Evolutionary conservation across 2,113 vertebrate genomes (phyloP), one percentile per base, ranked within the genome.

Genomic region (Peromyscus leucopus): DNA sequence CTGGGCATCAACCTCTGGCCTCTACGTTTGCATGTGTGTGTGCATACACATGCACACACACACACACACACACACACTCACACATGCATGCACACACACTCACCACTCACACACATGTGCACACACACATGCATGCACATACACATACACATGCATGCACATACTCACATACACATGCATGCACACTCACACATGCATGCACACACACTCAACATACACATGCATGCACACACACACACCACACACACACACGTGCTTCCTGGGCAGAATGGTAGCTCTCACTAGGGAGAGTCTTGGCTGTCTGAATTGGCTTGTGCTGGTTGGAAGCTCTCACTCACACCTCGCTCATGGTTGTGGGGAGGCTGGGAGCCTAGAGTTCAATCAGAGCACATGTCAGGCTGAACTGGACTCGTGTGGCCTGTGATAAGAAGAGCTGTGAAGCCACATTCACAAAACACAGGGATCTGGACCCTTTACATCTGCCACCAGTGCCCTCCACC

Each of bases 401-500:
- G 11, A 48, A 24, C 51, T 33, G 22, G 59, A 26, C 1, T 26
- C 46, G 2, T 2, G 0, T 4, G 7, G n/a, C 0, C 46, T 31
- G 21, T 0, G 13, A 4, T 2, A 10, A 74, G 79, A 51, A n/a
- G 83, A 57, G 4, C 28, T 63, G 5, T 11, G 78, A 31, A 42
- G 7, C 15, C 55, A 5, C 33, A 42, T 0, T 22, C 69, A 65
- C 21, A 13, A 28, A 55, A 28, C 28, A 46, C 26, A 11, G 72
- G 78, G 22, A 1, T 36, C 46, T 17, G 48, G 17, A 57, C 17
- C 22, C 33, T 9, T 0, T 1, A 24, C 7, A n/a, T 61, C 21
- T 1, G 24, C 26, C n/a, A 0, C 22, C 3, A 28, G 22, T 3
- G 31, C n/a, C 24, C 2, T 4, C 8, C 0, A 0, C 33, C 19